Percentiles rank a stretch among this genome's conserved stretches.
These are phyloP conservation scores for Corythornis cristatus DNA, from an alignment of 2,113 vertebrate species.

Conservation along the genomic window DNA sequence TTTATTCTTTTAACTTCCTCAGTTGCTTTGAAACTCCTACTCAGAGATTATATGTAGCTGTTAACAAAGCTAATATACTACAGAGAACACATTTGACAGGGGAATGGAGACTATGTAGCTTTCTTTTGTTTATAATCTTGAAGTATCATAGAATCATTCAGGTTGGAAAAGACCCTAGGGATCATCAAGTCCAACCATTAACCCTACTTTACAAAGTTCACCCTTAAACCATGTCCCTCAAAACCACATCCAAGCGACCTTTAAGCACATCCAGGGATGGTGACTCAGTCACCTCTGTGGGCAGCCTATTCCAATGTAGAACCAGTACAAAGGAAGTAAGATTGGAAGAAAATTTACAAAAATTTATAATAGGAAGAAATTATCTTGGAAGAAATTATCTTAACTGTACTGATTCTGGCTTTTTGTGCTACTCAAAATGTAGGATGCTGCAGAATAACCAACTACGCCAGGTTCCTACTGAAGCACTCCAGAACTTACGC, in stretches of 20 bases:
- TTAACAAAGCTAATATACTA: not conserved
- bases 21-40: constrained; percentile 11
- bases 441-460: constrained; percentile 97
- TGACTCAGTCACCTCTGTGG: too few relatives aligned
- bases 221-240: too few relatives aligned
- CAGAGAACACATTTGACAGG: not conserved
- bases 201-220: too few relatives aligned
- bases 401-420: not conserved
- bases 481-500: constrained; percentile 86
- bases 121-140: not conserved
- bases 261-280: too few relatives aligned
- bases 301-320: not conserved
- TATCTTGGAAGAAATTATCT: not conserved
- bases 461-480: constrained; percentile 84
- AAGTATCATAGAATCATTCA: not conserved
- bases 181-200: too few relatives aligned
- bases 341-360: not conserved
- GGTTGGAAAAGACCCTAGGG: too few relatives aligned
- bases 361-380: not conserved
- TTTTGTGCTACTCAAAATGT: constrained; percentile 20
- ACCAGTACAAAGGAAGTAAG: not conserved
- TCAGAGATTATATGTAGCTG: not conserved
- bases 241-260: too few relatives aligned
- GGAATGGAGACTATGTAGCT: not conserved
- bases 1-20: not conserved